A percentile compares a stretch with the other conserved stretches of the same genome.
These are phyloP conservation scores for Cheirogaleus major DNA, from an alignment of 2,797 vertebrate genomes.

Conservation along the genomic window DNA sequence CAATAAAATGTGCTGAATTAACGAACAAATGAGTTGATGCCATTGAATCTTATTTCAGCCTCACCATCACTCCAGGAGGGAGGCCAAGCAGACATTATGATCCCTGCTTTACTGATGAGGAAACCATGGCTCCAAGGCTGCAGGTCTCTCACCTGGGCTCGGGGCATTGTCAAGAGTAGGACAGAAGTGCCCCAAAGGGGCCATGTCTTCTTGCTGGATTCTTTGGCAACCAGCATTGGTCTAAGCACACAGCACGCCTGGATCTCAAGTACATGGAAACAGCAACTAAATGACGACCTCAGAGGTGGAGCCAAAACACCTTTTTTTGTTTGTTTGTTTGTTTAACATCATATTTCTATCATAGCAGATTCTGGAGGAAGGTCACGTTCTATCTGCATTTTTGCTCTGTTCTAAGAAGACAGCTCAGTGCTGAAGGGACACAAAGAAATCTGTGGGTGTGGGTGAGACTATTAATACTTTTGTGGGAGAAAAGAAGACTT, in stretches of 20 bases:
- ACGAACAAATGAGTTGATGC: neutral
- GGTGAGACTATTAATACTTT: neutral
- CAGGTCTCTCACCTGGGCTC: neutral
- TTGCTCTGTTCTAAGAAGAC: slow-evolving; percentile 36
- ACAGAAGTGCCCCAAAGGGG: neutral
- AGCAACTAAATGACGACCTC: neutral
- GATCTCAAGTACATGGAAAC: neutral
- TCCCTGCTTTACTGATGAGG: neutral
- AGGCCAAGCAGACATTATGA: neutral
- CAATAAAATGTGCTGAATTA: neutral
- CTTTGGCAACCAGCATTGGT: neutral
- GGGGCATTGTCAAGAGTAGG: neutral
- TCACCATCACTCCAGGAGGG: neutral
- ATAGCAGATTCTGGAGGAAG: neutral
- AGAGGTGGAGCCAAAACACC: neutral
- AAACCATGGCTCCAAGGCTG: neutral
- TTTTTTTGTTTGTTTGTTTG: neutral
- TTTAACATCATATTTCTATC: neutral
- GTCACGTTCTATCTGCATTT: neutral
- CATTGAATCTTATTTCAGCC: neutral
- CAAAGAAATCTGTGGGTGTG: neutral
- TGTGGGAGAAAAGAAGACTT: neutral
- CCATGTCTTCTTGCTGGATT: neutral
- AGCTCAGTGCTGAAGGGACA: neutral
- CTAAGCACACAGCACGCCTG: neutral